Evolutionary conservation across 2,888 invertebrate genomes (phyloP).

Genomic region (Gisinianus flammeolus): DNA sequence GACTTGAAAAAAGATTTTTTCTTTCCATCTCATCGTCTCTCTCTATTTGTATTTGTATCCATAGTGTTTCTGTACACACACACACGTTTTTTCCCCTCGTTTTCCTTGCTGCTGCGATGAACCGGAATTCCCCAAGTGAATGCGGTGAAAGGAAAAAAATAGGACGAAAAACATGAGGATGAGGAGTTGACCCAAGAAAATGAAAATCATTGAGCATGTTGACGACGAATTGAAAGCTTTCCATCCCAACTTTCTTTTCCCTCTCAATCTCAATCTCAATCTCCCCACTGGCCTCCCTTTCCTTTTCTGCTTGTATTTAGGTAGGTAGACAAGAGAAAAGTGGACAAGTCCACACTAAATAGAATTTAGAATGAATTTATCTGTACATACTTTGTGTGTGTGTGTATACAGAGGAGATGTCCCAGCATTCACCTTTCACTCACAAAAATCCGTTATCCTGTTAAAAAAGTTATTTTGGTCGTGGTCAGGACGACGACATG

Average conservation of each 20-base stretch:
- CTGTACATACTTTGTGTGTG: background rate
- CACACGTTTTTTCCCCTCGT: no score
- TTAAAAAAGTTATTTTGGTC: no score
- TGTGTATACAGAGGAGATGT: background rate
- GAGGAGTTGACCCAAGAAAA: background rate
- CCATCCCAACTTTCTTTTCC: background rate
- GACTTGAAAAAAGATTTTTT: conserved; percentile 13
- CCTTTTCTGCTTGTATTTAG: no score
- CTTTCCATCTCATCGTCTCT: background rate
- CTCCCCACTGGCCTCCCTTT: background rate
- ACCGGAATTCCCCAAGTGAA: background rate
- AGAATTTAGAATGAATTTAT: conserved; percentile 12
- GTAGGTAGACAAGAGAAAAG: background rate
- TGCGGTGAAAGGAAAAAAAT: background rate
- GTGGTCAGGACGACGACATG: no score
- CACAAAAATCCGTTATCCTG: no score
- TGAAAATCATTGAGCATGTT: conserved; percentile 1
- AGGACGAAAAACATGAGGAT: background rate
- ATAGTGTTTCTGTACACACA: background rate
- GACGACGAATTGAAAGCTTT: conserved; percentile 1
- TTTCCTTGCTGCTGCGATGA: no score
- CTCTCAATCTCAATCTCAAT: background rate
- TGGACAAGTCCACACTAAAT: conserved; percentile 12
- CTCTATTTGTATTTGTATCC: background rate
- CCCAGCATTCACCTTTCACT: no score